phyloP scores from a whole-genome alignment of 1,140 invertebrate species.

The Drosophila subobscura region DNA sequence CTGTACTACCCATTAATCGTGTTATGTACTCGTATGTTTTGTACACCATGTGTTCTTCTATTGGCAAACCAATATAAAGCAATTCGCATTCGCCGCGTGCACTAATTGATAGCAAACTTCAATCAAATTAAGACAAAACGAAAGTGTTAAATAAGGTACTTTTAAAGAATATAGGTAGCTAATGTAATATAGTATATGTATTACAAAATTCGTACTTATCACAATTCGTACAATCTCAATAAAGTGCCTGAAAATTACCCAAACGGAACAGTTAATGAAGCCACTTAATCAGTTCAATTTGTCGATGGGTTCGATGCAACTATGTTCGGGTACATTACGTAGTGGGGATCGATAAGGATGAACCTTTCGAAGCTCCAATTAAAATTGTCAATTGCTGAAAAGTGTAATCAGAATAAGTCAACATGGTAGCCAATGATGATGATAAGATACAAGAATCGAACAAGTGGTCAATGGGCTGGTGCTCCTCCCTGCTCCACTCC shows the following conservation, averaged over 20 bases:
- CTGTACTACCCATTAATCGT: background rate
- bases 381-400: conserved; percentile 58
- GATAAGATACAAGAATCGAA: conserved; percentile 44
- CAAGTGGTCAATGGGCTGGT: conserved; percentile 3
- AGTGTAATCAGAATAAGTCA: conserved; percentile 47
- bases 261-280: too few species aligned
- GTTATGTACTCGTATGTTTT: conserved; percentile 36
- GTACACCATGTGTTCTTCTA: conserved; percentile 53
- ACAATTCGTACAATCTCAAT: conserved; percentile 63
- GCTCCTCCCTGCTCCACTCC: conserved; percentile 1
- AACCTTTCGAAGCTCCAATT: conserved; percentile 46
- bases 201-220: conserved; percentile 39
- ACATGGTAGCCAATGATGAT: conserved; percentile 31
- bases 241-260: conserved; percentile 70
- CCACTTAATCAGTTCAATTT: background rate
- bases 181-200: conserved; percentile 51
- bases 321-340: too few species aligned
- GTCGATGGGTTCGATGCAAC: background rate
- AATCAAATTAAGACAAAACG: conserved; percentile 46
- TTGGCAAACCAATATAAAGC: conserved; percentile 32
- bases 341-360: conserved; percentile 40
- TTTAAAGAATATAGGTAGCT: conserved; percentile 39
- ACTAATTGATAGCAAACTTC: conserved; percentile 52
- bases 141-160: conserved; percentile 28
- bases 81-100: conserved; percentile 42